These are phyloP conservation scores for Anas bahamensis DNA, from an alignment of 2,797 vertebrate species.

Conservation along the genomic window DNA sequence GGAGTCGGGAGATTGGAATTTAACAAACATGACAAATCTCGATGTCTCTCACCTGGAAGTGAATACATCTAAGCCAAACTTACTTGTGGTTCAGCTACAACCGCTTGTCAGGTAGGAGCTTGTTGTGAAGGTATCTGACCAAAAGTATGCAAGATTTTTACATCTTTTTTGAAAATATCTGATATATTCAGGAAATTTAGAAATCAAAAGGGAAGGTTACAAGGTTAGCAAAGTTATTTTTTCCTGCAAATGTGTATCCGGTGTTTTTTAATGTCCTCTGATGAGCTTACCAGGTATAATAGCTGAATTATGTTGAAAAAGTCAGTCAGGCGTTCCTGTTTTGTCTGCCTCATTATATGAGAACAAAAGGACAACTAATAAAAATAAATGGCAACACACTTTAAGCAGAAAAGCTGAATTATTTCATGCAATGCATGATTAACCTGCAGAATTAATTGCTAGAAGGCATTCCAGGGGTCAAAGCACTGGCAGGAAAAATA, in stretches of 20 bases:
- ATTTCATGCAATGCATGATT: constrained; percentile 25
- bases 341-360: constrained; percentile 36
- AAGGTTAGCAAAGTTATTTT: neutral
- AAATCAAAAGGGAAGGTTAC: neutral
- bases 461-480: neutral
- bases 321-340: constrained; percentile 11
- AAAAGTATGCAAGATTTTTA: neutral
- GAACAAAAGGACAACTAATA: constrained; percentile 26
- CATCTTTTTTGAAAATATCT: neutral
- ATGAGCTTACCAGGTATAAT: neutral
- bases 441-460: constrained; percentile 49
- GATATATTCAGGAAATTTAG: neutral
- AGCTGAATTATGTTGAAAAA: constrained; percentile 13
- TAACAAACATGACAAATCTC: constrained; percentile 25
- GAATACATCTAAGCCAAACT: constrained; percentile 39
- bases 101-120: constrained; percentile 63
- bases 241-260: neutral
- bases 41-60: constrained; percentile 37
- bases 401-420: constrained; percentile 24
- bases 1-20: constrained; percentile 43
- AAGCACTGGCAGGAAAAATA: neutral
- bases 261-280: neutral
- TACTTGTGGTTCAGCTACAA: constrained; percentile 69
- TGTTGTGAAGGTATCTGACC: neutral
- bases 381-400: constrained; percentile 15